phyloP scores from a whole-genome alignment of 2,113 vertebrate genomes.

The Clinocottus analis region DNA sequence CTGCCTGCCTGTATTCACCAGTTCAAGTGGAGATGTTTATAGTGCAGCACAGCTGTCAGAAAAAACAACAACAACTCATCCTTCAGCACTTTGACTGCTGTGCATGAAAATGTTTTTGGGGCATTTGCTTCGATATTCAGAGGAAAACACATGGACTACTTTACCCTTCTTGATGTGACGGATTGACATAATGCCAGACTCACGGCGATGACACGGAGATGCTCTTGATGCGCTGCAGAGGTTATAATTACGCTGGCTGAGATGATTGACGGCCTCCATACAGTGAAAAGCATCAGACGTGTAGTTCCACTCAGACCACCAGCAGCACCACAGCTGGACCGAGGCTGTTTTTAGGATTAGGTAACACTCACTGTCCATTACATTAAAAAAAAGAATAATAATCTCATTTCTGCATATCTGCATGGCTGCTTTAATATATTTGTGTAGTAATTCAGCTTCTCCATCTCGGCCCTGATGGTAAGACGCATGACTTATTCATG shows the following conservation, averaged over 20 bases:
- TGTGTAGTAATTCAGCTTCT: conserved; percentile 16
- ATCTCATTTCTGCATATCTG: conserved; percentile 24
- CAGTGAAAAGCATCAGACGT: conserved; percentile 32
- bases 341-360: neutral
- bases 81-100: neutral
- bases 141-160: conserved; percentile 28
- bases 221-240: conserved; percentile 34
- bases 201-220: conserved; percentile 35
- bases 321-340: conserved; percentile 28
- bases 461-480: conserved; percentile 15
- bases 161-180: conserved; percentile 28
- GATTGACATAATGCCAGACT: conserved; percentile 19
- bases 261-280: conserved; percentile 46
- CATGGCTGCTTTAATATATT: conserved; percentile 29
- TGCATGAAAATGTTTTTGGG: conserved; percentile 9
- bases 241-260: conserved; percentile 51
- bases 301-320: conserved; percentile 26
- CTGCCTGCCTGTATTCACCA: neutral
- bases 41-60: neutral
- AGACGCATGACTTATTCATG: conserved; percentile 57
- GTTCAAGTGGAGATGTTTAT: conserved; percentile 6
- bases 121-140: conserved; percentile 10
- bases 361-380: neutral
- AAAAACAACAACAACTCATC: neutral
- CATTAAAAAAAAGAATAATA: conserved; percentile 23